Percentiles rank a stretch among this genome's conserved stretches.
Conservation (phyloP, 2,797 vertebrate genomes). For the Gobio occitaniae region DNA sequence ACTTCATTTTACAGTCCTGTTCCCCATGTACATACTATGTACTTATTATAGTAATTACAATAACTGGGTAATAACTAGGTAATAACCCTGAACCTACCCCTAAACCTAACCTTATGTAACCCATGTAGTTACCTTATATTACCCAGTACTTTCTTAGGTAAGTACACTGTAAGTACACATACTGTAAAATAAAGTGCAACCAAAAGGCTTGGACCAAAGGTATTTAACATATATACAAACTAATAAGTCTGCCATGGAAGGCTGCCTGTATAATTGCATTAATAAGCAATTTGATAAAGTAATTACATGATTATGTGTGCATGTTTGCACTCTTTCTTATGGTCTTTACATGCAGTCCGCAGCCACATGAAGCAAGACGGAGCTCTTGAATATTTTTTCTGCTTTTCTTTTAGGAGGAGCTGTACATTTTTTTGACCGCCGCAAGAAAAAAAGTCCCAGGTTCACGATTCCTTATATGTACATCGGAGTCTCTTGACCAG, state of each 20-base stretch:
- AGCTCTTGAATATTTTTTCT: background rate
- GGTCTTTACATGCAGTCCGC: constrained; percentile 17
- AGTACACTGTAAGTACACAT: background rate
- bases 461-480: constrained; percentile 84
- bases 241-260: background rate
- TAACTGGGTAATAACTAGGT: background rate
- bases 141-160: background rate
- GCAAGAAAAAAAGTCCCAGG: constrained; percentile 16
- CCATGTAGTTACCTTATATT: background rate
- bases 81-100: background rate
- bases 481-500: constrained; percentile 93
- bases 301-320: background rate
- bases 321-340: constrained; percentile 4
- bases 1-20: background rate
- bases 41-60: background rate
- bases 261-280: background rate
- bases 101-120: background rate
- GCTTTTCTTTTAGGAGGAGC: background rate
- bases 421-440: background rate
- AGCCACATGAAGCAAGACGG: constrained; percentile 23
- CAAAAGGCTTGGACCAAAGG: constrained; percentile 4
- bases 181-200: background rate
- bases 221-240: constrained; percentile 30
- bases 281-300: constrained; percentile 9
- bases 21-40: background rate